Percentiles rank a stretch among this genome's conserved stretches.
These are phyloP conservation scores for Willisornis vidua DNA, from an alignment of 2,113 vertebrate genomes.

Conservation along the genomic window DNA sequence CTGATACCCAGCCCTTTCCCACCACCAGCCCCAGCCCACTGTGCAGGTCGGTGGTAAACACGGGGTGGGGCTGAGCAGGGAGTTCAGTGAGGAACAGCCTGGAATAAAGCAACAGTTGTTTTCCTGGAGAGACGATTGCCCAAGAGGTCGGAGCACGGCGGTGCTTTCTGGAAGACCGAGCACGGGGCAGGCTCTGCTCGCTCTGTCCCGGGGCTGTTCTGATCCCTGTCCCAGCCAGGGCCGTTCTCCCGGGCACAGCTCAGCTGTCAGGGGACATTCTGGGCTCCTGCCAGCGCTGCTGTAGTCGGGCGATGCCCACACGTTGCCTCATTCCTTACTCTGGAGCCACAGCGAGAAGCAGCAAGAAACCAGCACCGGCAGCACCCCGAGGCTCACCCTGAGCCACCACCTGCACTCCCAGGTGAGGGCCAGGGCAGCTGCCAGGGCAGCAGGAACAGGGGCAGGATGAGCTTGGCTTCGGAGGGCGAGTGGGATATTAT, in stretches of 20 bases:
- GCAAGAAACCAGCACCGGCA: neutral
- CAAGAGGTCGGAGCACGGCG: neutral
- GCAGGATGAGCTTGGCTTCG: fast-evolving
- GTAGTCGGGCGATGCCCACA: conserved; percentile 45
- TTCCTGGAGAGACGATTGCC: neutral
- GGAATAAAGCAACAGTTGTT: neutral
- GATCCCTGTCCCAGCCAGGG: neutral
- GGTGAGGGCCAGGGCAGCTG: neutral
- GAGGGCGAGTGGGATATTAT: neutral
- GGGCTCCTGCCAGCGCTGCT: conserved; percentile 1
- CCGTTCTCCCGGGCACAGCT: neutral
- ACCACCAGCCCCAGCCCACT: neutral
- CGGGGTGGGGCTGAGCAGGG: fast-evolving
- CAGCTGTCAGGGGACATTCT: conserved; percentile 53
- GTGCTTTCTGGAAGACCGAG: neutral
- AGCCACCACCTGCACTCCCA: neutral
- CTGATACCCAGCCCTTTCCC: neutral
- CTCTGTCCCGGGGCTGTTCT: neutral
- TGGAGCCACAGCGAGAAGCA: neutral
- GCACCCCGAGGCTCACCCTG: fast-evolving
- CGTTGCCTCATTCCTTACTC: neutral
- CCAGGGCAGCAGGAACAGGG: fast-evolving
- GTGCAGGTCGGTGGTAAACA: neutral
- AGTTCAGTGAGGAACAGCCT: neutral
- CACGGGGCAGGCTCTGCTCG: no score